Percentiles rank a stretch among this genome's conserved stretches.
phyloP scores from a whole-genome alignment of 2,888 invertebrate species.

The Lithophane leautieri region DNA sequence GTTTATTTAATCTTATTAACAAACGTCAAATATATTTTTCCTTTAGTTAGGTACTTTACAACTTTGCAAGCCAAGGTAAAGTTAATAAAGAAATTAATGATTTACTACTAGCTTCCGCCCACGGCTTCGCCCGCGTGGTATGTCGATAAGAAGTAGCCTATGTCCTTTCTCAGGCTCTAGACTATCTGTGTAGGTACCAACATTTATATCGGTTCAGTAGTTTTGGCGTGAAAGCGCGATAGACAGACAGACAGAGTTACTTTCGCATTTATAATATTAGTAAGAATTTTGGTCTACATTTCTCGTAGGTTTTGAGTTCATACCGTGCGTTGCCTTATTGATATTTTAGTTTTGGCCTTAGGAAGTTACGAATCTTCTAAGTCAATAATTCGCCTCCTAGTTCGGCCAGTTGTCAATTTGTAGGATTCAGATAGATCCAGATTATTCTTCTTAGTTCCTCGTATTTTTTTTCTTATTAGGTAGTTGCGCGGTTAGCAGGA shows the following conservation, averaged over 20 bases:
- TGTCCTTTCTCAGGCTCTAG: too few relatives aligned
- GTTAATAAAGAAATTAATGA: too few relatives aligned
- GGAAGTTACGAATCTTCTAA: not conserved
- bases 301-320: too few relatives aligned
- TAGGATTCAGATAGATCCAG: not conserved
- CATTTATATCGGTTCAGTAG: too few relatives aligned
- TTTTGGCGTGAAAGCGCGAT: too few relatives aligned
- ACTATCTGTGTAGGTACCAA: too few relatives aligned
- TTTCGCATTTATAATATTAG: too few relatives aligned
- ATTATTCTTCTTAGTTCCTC: not conserved
- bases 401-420: not conserved
- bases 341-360: not conserved
- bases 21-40: slow-evolving; percentile 19
- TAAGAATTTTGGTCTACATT: not conserved
- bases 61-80: slow-evolving; percentile 4
- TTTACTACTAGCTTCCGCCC: too few relatives aligned
- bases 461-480: too few relatives aligned
- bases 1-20: not conserved
- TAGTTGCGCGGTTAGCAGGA: not conserved
- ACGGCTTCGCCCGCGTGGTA: too few relatives aligned
- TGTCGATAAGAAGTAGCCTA: too few relatives aligned
- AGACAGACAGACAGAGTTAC: too few relatives aligned
- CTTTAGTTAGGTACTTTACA: not conserved
- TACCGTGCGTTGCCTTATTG: not conserved
- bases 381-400: not conserved